phyloP scores from a whole-genome alignment of 37 sponge, comb jelly and placozoan species.

The Chondrosia reniformis region DNA sequence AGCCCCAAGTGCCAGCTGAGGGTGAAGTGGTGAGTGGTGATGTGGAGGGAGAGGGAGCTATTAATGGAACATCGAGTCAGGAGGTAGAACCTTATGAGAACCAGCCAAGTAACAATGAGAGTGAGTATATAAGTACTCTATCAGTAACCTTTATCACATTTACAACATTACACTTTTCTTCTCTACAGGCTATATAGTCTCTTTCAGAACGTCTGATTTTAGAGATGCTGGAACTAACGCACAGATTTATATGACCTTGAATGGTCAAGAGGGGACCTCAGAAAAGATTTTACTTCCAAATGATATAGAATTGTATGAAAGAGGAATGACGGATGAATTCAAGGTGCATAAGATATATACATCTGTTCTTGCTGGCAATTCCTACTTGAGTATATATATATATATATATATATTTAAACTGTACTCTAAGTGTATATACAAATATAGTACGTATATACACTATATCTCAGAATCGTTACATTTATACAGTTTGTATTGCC shows the following conservation, averaged over 20 bases:
- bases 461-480: not conserved
- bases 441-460: not conserved
- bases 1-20: no score
- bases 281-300: slow-evolving; percentile 25
- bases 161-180: not conserved
- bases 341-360: not conserved
- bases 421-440: not conserved
- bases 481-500: not conserved
- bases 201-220: slow-evolving; percentile 50
- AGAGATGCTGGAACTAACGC: slow-evolving; percentile 84
- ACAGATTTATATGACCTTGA: slow-evolving; percentile 60
- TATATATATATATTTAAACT: not conserved
- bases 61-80: no score
- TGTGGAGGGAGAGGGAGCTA: no score
- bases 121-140: no score
- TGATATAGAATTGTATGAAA: slow-evolving; percentile 17
- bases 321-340: slow-evolving; percentile 6
- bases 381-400: not conserved
- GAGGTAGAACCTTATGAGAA: no score
- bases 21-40: no score
- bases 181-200: slow-evolving; percentile 34
- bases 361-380: not conserved
- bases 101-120: no score
- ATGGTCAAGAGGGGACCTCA: slow-evolving; percentile 48
- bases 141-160: no score